Conservation (phyloP, 92 coral and sea anemone genomes). For the Palythoa grandis region DNA sequence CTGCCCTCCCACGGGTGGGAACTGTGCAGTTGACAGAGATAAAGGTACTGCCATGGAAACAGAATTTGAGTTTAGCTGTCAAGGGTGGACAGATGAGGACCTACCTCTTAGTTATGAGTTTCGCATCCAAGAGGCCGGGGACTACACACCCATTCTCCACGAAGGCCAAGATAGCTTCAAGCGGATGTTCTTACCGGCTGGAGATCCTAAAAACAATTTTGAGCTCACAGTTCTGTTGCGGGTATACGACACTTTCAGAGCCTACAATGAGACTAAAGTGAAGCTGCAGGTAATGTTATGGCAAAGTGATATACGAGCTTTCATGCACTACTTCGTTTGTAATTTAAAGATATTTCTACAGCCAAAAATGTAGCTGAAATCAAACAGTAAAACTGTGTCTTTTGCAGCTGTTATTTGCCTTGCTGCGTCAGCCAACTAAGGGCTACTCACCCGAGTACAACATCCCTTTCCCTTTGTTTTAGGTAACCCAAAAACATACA, state of each 20-base stretch:
- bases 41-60: constrained; percentile 78
- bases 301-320: too few relatives aligned
- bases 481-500: too few relatives aligned
- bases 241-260: constrained; percentile 71
- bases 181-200: constrained; percentile 72
- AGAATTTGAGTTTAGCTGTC: constrained; percentile 75
- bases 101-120: constrained; percentile 72
- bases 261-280: constrained; percentile 54
- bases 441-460: too few relatives aligned
- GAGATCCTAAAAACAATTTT: constrained; percentile 59
- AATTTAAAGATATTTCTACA: too few relatives aligned
- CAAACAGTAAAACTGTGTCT: too few relatives aligned
- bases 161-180: constrained; percentile 44
- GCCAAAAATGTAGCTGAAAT: too few relatives aligned
- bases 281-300: constrained; percentile 59
- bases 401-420: too few relatives aligned
- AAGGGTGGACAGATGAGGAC: constrained; percentile 83
- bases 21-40: constrained; percentile 61
- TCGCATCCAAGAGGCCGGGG: constrained; percentile 62
- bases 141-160: constrained; percentile 61
- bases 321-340: too few relatives aligned
- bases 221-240: constrained; percentile 53
- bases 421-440: too few relatives aligned
- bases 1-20: constrained; percentile 81
- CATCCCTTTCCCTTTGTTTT: too few relatives aligned